Conservation (phyloP, 1,140 invertebrate genomes). For the Tenebrio molitor region DNA sequence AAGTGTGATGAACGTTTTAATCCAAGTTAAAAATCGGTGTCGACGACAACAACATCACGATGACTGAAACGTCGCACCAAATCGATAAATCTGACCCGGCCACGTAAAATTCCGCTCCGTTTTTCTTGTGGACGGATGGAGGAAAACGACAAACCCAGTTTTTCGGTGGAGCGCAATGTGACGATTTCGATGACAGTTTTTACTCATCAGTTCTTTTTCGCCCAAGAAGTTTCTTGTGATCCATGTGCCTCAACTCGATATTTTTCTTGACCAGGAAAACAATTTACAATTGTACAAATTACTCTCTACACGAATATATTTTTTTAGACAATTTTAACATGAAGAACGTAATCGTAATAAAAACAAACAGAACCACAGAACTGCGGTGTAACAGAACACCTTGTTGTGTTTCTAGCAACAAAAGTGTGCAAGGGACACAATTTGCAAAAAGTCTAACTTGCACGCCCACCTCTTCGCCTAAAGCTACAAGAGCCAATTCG, state of each 20-base stretch:
- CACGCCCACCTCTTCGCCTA: slow-evolving; percentile 3
- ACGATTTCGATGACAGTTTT: neutral
- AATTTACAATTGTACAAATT: no score
- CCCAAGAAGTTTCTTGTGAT: neutral
- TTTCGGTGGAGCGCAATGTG: neutral
- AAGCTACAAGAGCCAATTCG: neutral
- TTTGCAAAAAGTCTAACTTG: neutral
- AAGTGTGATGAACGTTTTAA: no score
- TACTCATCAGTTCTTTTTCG: neutral
- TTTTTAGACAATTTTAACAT: slow-evolving; percentile 20
- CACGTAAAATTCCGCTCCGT: neutral
- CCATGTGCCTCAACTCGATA: neutral
- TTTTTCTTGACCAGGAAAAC: no score
- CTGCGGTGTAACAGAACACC: slow-evolving; percentile 46
- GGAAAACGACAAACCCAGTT: neutral
- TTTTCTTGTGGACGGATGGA: neutral
- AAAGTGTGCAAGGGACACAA: neutral
- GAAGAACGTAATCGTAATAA: slow-evolving; percentile 48
- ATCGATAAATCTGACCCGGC: no score
- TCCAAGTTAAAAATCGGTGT: neutral
- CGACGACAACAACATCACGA: no score
- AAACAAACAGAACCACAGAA: slow-evolving; percentile 49
- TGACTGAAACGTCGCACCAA: no score
- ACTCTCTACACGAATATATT: no score
- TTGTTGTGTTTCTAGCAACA: slow-evolving; percentile 31